Evolutionary conservation across 2,888 invertebrate species (phyloP), one percentile per base, ranked within the genome.

Genomic region (Phytoseiulus persimilis): DNA sequence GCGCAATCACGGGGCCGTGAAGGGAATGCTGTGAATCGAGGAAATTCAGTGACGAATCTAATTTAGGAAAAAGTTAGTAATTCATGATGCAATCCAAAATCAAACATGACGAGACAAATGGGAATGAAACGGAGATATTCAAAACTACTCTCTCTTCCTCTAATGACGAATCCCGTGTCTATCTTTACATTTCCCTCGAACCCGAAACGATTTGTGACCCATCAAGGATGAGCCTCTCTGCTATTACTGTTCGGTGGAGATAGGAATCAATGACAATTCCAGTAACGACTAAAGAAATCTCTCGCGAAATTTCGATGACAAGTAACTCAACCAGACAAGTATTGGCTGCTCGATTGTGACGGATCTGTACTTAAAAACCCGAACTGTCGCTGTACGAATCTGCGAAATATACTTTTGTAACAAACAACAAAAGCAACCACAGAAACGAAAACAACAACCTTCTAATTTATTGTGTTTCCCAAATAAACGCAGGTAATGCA

Each of bases 371-470:
- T 65, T 65, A 65, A 65, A 65, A 65, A 65, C 5, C 65, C 28
- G 23, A 65, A 65, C 65, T 14, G 65, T 65, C 65, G 65, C 18
- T 3, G 65, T 65, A 65, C 65, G 65, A 65, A 65, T 18, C 65
- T 65, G 5, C 65, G 65, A 65, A 65, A 65, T 65, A 65, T 65
- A 65, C 65, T 65, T 65, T 65, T 65, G 65, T 65, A 65, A 65
- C 65, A 65, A 65, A 65, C 65, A 65, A 65, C 65, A 65, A 65
- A 28, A 65, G 65, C 32, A 32, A 87, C 32, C 32, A 87, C 87
- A 87, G 45, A 33, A 87, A 32, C 87, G 45, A 87, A 33, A 87
- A 87, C 87, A 33, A 87, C 32, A 90, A 90, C 65, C 45, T 90
- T 87, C 46, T 33, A 87, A 87, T 33, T 46, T 87, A 39, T 89